Base-by-base conservation (phyloP, 2,113 vertebrate species). In the Azemiops feae region DNA sequence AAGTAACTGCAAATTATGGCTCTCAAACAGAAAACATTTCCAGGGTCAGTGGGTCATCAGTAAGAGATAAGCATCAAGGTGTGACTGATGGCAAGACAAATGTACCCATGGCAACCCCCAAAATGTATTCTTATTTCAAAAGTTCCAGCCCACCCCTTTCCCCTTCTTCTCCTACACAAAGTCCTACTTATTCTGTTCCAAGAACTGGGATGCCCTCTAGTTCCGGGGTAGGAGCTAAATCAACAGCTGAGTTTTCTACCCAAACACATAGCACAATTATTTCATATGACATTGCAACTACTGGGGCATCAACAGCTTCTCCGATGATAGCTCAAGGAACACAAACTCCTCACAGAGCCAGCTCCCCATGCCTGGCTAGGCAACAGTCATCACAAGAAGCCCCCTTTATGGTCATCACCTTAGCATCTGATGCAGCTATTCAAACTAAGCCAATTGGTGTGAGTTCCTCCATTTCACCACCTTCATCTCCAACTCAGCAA, bases 321-420 rank as follows among this genome's bases (percentile, higher is more conserved):
- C 96, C 98, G 53, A 97, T 98, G 96, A 94, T 98, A 94, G 97
- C 99, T 0, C 99, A 99, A 95, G 98, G 98, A 90, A 98, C 98
- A 0, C 99, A 99, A 69, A 97, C 98, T 0, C 97, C 98, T 0
- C 98, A 98, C 92, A 98, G 97, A 90, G 93, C 97, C 0, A 96
- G 97, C 92, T 98, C 98, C 0, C 98, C 99, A 1, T 98, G 97
- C 74, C 97, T 99, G 89, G 91, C 97, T 34, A 98, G 99, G 95
- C 99, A 99, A 93, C 98, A 98, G 94, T 98, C 99, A 55, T 98
- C 99, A 0, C 98, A 98, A 96, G 99, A 99, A 89, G 96, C 98
- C 47, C 98, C 99, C 14, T 97, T 98, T 85, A 98, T 99, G 98
- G 97, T 99, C 88, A 99, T 99, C 97, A 99, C 99, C 0, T 96